Percentiles rank a stretch among this genome's conserved stretches.
Conservation (phyloP, 2,888 invertebrate species). For the Cephus rjabovi region DNA sequence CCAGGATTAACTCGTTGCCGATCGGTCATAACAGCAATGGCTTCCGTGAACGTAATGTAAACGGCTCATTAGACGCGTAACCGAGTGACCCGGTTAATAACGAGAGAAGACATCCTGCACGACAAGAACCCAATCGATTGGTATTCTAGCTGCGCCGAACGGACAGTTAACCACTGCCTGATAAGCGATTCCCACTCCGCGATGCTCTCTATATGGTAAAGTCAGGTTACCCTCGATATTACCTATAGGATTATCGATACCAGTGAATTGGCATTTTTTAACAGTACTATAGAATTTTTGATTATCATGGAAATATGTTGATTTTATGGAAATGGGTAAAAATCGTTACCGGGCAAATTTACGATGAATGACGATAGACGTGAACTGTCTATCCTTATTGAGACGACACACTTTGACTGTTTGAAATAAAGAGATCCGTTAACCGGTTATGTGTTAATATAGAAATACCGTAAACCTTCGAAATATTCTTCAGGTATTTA, state of each 20-base stretch:
- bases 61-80: slow-evolving; percentile 42
- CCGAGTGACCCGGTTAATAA: slow-evolving; percentile 59
- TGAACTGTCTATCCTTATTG: not conserved
- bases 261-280: not conserved
- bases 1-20: not conserved
- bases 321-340: not conserved
- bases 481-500: not conserved
- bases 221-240: slow-evolving; percentile 5
- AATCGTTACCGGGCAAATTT: not conserved
- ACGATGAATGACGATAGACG: not conserved
- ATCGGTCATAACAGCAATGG: not conserved
- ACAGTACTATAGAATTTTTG: not conserved
- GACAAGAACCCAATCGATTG: slow-evolving; percentile 51
- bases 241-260: not conserved
- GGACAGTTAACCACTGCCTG: slow-evolving; percentile 48
- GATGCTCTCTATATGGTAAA: slow-evolving; percentile 34
- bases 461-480: not conserved
- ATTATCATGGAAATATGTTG: not conserved
- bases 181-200: slow-evolving; percentile 50
- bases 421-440: not conserved
- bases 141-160: slow-evolving; percentile 51
- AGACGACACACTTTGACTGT: not conserved
- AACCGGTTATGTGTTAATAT: not conserved
- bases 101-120: slow-evolving; percentile 50
- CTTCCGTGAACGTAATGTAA: slow-evolving; percentile 3